Percentiles rank a stretch among this genome's conserved stretches.
Conservation (phyloP, 2,113 vertebrate species). For the Prunella fulvescens region DNA sequence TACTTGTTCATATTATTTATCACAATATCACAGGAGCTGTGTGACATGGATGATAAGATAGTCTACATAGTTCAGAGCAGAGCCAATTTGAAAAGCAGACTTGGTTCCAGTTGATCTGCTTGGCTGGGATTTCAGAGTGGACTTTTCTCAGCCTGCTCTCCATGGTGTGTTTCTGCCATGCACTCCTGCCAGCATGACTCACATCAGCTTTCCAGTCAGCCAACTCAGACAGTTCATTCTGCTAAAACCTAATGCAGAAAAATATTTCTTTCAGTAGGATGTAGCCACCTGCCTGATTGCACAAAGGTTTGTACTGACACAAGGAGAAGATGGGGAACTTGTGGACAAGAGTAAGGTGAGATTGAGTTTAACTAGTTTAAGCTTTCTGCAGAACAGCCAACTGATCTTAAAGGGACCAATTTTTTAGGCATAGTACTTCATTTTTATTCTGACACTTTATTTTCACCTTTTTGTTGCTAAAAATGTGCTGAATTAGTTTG, state of each 20-base stretch:
- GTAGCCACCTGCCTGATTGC: accelerated
- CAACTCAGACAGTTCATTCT: neutral
- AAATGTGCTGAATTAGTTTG: neutral
- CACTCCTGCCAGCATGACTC: neutral
- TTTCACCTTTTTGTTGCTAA: neutral
- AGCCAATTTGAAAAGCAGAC: neutral
- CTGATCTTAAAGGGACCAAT: neutral
- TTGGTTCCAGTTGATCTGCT: neutral
- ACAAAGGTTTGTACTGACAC: neutral
- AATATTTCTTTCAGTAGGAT: neutral
- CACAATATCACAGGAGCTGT: neutral
- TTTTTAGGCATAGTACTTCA: neutral
- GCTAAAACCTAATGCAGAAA: neutral
- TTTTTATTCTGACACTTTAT: neutral
- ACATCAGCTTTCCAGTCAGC: neutral
- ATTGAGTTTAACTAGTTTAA: neutral
- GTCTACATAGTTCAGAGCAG: neutral
- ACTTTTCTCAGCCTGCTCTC: neutral
- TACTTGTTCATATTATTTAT: neutral
- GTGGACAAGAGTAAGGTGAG: neutral
- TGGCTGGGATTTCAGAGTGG: neutral
- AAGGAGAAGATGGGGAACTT: neutral
- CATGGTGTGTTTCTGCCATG: neutral
- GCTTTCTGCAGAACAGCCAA: neutral
- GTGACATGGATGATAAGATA: neutral